Evolutionary conservation across 2,888 invertebrate species (phyloP).

Genomic region (Caenorhabditis wallacei): DNA sequence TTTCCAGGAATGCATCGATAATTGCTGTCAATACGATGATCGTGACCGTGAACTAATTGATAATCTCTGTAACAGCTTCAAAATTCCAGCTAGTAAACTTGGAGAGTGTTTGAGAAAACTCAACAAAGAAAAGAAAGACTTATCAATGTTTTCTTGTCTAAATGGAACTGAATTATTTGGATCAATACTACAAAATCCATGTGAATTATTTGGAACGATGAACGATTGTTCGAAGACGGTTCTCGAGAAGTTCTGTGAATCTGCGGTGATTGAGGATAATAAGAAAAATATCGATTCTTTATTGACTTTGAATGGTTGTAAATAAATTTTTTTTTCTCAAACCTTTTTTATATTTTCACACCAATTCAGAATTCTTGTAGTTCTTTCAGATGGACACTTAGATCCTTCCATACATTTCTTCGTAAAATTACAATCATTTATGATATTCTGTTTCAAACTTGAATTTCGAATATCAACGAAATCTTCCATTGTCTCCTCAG

Average conservation of each 20-base stretch:
- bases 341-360: too few relatives aligned
- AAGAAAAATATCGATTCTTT: neutral
- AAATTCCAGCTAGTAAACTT: neutral
- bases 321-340: neutral
- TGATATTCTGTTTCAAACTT: too few relatives aligned
- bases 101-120: neutral
- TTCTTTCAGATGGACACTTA: too few relatives aligned
- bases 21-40: constrained; percentile 6
- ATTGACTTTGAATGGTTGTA: neutral
- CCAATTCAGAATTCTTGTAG: too few relatives aligned
- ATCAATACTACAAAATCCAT: neutral
- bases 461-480: too few relatives aligned
- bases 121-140: neutral
- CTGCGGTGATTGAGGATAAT: neutral
- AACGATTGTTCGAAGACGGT: neutral
- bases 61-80: neutral
- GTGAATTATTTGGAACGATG: neutral
- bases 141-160: neutral
- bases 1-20: constrained; percentile 4
- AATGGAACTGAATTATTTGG: neutral
- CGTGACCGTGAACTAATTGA: neutral
- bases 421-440: too few relatives aligned
- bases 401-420: too few relatives aligned
- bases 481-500: too few relatives aligned
- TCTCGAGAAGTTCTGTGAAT: neutral